phyloP scores from a whole-genome alignment of 2,797 vertebrate species.

The Rhabdophis nuchalis region DNA sequence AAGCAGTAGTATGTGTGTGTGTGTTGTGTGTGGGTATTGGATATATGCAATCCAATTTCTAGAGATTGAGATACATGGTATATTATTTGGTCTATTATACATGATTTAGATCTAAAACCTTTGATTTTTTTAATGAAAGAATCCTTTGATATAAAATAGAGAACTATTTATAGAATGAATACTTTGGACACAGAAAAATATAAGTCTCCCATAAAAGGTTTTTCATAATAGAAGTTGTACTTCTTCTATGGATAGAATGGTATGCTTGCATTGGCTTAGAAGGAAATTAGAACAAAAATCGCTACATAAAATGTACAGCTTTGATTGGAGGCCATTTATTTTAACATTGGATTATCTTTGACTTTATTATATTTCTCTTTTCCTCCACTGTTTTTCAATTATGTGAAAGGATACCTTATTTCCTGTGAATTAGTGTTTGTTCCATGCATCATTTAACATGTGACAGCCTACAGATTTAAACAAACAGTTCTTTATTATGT shows the following conservation, averaged over 20 bases:
- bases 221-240: neutral
- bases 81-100: neutral
- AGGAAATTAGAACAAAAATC: neutral
- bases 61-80: neutral
- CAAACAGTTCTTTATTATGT: neutral
- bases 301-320: neutral
- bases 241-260: neutral
- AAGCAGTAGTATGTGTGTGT: neutral
- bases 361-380: neutral
- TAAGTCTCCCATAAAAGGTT: neutral
- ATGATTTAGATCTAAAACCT: neutral
- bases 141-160: neutral
- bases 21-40: too few species aligned
- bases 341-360: neutral
- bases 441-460: neutral
- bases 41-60: neutral
- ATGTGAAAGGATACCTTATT: constrained; percentile 1
- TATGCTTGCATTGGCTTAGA: neutral
- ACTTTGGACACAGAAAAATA: neutral
- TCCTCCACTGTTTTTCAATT: neutral
- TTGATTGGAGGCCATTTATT: neutral
- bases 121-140: neutral
- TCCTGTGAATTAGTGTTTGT: neutral
- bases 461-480: neutral
- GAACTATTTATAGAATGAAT: neutral